Percentiles rank a stretch among this genome's conserved stretches.
Evolutionary conservation across 2,888 invertebrate species (phyloP).

Genomic region (Machimus rusticus): DNA sequence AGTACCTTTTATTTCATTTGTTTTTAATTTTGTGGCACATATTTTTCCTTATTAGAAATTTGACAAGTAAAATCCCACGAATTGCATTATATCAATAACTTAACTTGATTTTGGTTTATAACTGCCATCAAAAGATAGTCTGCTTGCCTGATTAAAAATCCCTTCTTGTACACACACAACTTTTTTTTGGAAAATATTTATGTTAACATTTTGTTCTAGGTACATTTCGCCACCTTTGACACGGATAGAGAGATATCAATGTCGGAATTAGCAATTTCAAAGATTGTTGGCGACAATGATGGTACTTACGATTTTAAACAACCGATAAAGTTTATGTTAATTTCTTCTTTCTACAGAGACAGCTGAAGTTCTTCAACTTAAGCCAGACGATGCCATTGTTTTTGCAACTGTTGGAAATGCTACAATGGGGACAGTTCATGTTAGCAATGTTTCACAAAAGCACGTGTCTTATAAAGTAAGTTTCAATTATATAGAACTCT

Average conservation of each 20-base stretch:
- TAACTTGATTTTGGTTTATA: neutral
- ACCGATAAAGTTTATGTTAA: neutral
- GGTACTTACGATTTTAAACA: constrained; percentile 49
- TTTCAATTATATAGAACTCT: neutral
- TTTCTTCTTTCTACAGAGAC: constrained; percentile 29
- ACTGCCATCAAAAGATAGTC: neutral
- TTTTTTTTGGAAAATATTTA: neutral
- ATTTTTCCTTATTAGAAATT: neutral
- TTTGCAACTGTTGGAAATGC: constrained; percentile 73
- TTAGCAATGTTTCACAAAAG: constrained; percentile 74
- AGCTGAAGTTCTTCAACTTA: constrained; percentile 69
- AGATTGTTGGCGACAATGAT: constrained; percentile 51
- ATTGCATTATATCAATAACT: neutral
- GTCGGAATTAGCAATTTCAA: neutral
- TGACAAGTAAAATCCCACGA: neutral
- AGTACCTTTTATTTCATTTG: neutral
- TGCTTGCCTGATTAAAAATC: neutral
- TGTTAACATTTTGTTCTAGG: constrained; percentile 59
- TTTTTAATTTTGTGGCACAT: neutral
- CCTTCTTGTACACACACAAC: neutral
- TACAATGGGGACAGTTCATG: constrained; percentile 70
- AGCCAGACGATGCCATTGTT: constrained; percentile 74
- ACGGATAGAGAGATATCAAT: neutral
- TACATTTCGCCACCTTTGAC: constrained; percentile 69
- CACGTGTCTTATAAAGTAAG: constrained; percentile 74